These are phyloP conservation scores for Tamandua tetradactyla DNA, from an alignment of 2,797 vertebrate species.

Conservation along the genomic window DNA sequence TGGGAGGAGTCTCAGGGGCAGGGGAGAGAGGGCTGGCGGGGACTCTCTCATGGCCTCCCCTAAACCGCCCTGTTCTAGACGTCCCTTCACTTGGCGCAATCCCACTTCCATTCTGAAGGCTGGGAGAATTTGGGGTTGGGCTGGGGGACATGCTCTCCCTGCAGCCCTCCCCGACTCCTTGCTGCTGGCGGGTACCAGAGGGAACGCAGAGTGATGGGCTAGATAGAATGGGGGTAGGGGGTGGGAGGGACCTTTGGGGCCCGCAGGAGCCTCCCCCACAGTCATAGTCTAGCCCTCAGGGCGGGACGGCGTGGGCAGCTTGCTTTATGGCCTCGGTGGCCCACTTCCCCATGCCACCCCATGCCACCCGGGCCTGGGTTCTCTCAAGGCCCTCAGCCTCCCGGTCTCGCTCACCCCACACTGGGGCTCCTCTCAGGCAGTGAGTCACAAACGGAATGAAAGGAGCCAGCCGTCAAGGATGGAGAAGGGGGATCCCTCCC, in stretches of 20 bases:
- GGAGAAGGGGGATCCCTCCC: no score
- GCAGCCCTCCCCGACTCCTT: not conserved
- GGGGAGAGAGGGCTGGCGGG: not conserved
- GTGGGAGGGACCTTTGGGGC: not conserved
- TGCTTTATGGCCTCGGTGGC: rapidly evolving
- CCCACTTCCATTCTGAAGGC: not conserved
- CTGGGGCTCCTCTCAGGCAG: no score
- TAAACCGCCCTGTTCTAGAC: not conserved
- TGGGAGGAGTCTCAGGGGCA: not conserved
- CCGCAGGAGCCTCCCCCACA: not conserved
- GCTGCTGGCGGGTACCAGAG: not conserved
- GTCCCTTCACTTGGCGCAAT: no score
- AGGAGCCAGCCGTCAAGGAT: no score
- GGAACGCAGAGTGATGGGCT: not conserved
- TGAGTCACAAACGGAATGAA: no score
- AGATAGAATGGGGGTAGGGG: not conserved
- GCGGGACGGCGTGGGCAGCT: not conserved
- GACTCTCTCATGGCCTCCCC: no score
- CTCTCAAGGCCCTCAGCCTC: rapidly evolving
- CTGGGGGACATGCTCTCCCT: not conserved
- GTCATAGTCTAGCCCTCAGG: not conserved
- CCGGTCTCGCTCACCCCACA: no score
- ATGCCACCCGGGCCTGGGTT: rapidly evolving
- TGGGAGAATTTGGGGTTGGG: not conserved
- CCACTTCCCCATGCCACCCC: not conserved